These are phyloP conservation scores for Plagodis dolabraria DNA, from an alignment of 2,888 invertebrate species.

Conservation along the genomic window DNA sequence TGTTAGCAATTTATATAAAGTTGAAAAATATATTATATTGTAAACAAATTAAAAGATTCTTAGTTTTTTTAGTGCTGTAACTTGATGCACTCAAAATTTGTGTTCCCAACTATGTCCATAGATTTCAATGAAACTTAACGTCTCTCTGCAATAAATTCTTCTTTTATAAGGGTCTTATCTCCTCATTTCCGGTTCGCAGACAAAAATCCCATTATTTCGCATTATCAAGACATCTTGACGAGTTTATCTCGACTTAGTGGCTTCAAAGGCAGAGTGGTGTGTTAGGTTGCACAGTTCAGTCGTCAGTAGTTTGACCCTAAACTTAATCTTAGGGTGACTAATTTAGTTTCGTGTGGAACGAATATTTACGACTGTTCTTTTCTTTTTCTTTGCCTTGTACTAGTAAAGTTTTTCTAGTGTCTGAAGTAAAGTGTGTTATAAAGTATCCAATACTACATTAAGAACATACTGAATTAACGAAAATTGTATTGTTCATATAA, in stretches of 20 bases:
- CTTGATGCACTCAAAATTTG: slow-evolving; percentile 33
- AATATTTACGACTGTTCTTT: slow-evolving; percentile 22
- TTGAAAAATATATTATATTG: too few species aligned
- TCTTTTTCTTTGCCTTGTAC: background rate
- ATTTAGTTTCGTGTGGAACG: slow-evolving; percentile 18
- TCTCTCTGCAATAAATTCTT: slow-evolving; percentile 68
- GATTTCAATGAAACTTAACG: slow-evolving; percentile 70
- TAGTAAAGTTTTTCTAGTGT: background rate
- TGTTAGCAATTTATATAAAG: too few species aligned
- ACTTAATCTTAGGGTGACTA: slow-evolving; percentile 10
- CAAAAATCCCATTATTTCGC: slow-evolving; percentile 72
- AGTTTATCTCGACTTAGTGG: slow-evolving; percentile 53
- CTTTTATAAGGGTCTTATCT: slow-evolving; percentile 69
- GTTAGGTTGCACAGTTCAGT: slow-evolving; percentile 15
- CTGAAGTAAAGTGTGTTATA: background rate
- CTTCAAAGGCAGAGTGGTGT: slow-evolving; percentile 39
- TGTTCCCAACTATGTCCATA: slow-evolving; percentile 56
- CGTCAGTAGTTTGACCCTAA: slow-evolving; percentile 21
- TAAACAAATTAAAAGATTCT: too few species aligned
- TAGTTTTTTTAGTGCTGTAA: too few species aligned
- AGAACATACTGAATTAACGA: too few species aligned
- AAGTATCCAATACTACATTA: too few species aligned
- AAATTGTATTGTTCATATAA: too few species aligned
- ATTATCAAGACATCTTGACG: slow-evolving; percentile 71
- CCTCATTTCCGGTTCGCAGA: slow-evolving; percentile 62